phyloP scores from a whole-genome alignment of 2,888 invertebrate genomes.

The Protophormia terraenovae region DNA sequence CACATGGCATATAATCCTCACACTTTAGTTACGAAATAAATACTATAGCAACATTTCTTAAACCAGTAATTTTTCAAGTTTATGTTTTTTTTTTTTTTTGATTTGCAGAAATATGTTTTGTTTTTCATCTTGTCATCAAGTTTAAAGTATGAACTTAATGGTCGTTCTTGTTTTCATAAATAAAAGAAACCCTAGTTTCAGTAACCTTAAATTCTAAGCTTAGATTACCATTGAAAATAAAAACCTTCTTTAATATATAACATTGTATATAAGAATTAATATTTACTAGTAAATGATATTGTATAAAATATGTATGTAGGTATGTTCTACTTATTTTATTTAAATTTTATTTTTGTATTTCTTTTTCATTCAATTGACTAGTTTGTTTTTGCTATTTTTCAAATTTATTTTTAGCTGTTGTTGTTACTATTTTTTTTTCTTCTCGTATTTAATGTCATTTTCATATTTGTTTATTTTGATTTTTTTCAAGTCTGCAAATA shows the following conservation, averaged over 20 bases:
- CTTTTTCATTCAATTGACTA: constrained; percentile 20
- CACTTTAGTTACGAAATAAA: too few relatives aligned
- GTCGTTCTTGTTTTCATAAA: not conserved
- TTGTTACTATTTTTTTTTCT: not conserved
- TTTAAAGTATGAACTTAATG: not conserved
- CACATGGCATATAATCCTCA: too few relatives aligned
- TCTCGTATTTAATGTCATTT: constrained; percentile 62
- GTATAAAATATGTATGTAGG: not conserved
- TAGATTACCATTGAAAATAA: constrained; percentile 17
- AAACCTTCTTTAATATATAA: not conserved
- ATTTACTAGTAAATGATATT: not conserved
- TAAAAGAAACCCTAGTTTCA: constrained; percentile 44
- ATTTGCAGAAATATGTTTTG: too few relatives aligned
- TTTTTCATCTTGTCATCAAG: not conserved
- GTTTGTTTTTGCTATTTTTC: constrained; percentile 27
- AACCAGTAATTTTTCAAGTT: constrained; percentile 15
- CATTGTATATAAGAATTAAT: not conserved
- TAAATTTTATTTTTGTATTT: not conserved
- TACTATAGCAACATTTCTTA: too few relatives aligned
- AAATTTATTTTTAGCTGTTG: constrained; percentile 16
- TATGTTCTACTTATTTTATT: constrained; percentile 12
- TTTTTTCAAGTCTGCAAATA: constrained; percentile 47
- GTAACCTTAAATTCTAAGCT: constrained; percentile 43
- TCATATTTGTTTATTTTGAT: constrained; percentile 48
- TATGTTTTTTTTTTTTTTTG: too few relatives aligned